Conservation (phyloP, 2,797 vertebrate species). For the Sebastes glaucus region DNA sequence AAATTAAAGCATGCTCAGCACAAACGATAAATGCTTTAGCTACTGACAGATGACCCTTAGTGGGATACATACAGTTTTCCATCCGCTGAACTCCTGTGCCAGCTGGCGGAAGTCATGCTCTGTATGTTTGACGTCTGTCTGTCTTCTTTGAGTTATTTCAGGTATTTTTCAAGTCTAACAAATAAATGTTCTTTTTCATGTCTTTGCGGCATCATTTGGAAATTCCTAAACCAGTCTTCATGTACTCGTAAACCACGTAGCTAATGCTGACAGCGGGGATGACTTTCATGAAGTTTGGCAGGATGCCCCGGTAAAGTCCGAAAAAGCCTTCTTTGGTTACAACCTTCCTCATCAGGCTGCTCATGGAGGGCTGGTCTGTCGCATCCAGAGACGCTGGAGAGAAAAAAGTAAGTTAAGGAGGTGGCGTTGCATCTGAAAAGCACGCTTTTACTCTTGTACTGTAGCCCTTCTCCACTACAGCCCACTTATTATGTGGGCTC, state of each 20-base stretch:
- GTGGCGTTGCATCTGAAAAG: not conserved
- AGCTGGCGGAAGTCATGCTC: slow-evolving; percentile 43
- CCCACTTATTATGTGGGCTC: not conserved
- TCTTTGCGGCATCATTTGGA: slow-evolving; percentile 70
- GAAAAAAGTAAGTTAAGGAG: slow-evolving; percentile 5
- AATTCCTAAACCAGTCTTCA: slow-evolving; percentile 92
- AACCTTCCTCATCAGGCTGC: slow-evolving; percentile 87
- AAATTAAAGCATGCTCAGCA: slow-evolving; percentile 66
- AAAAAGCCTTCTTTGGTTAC: slow-evolving; percentile 90
- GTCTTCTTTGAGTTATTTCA: slow-evolving; percentile 27
- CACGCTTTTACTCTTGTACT: not conserved
- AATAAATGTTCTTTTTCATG: not conserved
- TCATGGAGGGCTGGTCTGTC: slow-evolving; percentile 90
- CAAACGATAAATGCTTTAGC: slow-evolving; percentile 37
- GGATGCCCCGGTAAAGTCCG: slow-evolving; percentile 95
- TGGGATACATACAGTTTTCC: slow-evolving; percentile 28
- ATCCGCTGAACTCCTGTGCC: slow-evolving; percentile 3
- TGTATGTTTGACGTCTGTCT: slow-evolving; percentile 11
- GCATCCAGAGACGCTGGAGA: slow-evolving; percentile 88
- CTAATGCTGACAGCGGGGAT: slow-evolving; percentile 99
- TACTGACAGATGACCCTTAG: slow-evolving; percentile 30
- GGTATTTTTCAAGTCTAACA: slow-evolving; percentile 44
- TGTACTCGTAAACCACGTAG: slow-evolving; percentile 98
- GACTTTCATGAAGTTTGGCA: slow-evolving; percentile 99
- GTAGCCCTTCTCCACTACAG: not conserved